phyloP scores from a whole-genome alignment of 1,140 invertebrate species.

The Mesaphorura yosii region DNA sequence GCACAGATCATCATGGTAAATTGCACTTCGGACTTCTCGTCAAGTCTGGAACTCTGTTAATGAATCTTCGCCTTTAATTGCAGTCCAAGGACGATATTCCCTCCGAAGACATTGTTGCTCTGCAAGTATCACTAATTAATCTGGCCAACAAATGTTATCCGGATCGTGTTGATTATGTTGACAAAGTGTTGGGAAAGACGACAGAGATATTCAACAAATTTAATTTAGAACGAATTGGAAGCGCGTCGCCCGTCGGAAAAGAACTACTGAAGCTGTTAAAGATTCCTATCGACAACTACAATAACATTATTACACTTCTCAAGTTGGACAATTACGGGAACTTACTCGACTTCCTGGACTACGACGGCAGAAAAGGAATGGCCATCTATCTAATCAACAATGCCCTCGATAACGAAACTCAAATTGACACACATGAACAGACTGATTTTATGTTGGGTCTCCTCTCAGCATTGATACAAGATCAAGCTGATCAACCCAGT shows the following conservation, averaged over 20 bases:
- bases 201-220: conserved; percentile 69
- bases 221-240: conserved; percentile 62
- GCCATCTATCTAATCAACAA: conserved; percentile 78
- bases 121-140: conserved; percentile 91
- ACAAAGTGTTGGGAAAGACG: conserved; percentile 86
- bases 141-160: conserved; percentile 93
- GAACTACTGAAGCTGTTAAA: conserved; percentile 86
- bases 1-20: conserved; percentile 76
- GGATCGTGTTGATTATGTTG: conserved; percentile 85
- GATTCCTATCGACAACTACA: conserved; percentile 89
- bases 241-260: conserved; percentile 70
- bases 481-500: conserved; percentile 62
- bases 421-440: conserved; percentile 75
- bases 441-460: conserved; percentile 66
- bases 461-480: conserved; percentile 71
- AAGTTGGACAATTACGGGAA: conserved; percentile 71
- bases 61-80: conserved; percentile 19
- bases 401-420: conserved; percentile 75
- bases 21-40: neutral
- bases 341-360: conserved; percentile 79
- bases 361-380: conserved; percentile 71
- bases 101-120: conserved; percentile 85
- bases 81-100: conserved; percentile 85
- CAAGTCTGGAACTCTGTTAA: neutral
- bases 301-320: conserved; percentile 70